Base-by-base conservation (phyloP, 1,140 invertebrate genomes). In the Lasioglossum albipes region DNA sequence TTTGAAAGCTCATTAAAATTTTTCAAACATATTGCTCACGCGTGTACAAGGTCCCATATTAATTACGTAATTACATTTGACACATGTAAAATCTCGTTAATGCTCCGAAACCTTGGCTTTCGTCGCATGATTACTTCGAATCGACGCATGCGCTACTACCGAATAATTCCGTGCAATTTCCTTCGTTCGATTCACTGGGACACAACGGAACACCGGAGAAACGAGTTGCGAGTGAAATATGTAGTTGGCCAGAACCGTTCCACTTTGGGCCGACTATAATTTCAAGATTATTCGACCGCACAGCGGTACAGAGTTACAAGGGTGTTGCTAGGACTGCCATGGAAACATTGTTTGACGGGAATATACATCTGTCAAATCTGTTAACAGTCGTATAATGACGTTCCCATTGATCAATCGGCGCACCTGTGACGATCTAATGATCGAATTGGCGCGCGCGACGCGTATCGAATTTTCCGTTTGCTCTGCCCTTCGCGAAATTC, bases 391-490 rank as follows among this genome's bases (percentile, higher is more conserved):
- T 59, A 27, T 16, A 52, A 80, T 61, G 67, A 75, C 64, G 27
- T 68, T 80, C 52, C 27, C 27, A 68, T 61, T 52, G n/a, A 75
- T 79, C 45, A 13, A 59, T 66, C 49, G 49, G 36, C 4, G 22
- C 27, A 74, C 45, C 45, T 27, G 61, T 41, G 36, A 20, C 61
- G 45, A 65, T 65, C n/a, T 66, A 66, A 54, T 72, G 65, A 72
- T 79, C 49, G 13, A 42, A 79, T 77, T n/a, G 59, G 45, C 10
- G 45, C 52, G 16, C 27, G 22, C 57, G 65, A 13, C 18, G 20
- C 68, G 76, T 57, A 79, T 77, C 41, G 36, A 79, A 41, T 74
- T 45, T 79, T 74, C 49, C n/a, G 31, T 13, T 62, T 13, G 27
- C 3, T 0, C n/a, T 10, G 2, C 41, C 41, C 62, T 45, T 59